These are phyloP conservation scores for Sycophila texana DNA, from an alignment of 2,888 invertebrate genomes.

Conservation along the genomic window DNA sequence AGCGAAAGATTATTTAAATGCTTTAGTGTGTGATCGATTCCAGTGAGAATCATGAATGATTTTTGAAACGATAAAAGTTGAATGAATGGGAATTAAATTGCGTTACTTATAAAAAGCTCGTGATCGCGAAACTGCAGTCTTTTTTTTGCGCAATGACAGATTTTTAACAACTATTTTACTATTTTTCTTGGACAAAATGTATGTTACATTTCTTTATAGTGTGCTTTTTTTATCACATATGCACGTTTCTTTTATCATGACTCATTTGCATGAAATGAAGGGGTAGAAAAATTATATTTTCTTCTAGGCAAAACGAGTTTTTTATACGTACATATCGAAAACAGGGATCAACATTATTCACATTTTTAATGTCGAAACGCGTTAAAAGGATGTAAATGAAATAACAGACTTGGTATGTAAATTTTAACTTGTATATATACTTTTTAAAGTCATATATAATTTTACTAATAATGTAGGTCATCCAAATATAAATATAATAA, in stretches of 20 bases:
- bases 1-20: too few species aligned
- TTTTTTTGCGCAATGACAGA: neutral
- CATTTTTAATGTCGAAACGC: conserved; percentile 38
- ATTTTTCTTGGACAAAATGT: neutral
- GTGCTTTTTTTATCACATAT: conserved; percentile 31
- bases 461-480: conserved; percentile 17
- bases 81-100: too few species aligned
- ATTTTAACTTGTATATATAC: conserved; percentile 21
- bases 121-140: neutral
- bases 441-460: conserved; percentile 20
- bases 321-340: conserved; percentile 7
- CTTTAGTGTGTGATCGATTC: too few species aligned
- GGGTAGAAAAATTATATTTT: conserved; percentile 35
- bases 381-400: conserved; percentile 20
- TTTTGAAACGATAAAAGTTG: too few species aligned
- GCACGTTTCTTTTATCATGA: conserved; percentile 27
- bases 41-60: too few species aligned
- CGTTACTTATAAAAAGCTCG: too few species aligned
- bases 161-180: too few species aligned
- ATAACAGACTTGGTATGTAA: conserved; percentile 1
- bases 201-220: neutral
- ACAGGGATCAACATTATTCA: conserved; percentile 19
- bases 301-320: conserved; percentile 18
- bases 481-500: neutral
- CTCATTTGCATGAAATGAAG: conserved; percentile 34